Conservation (phyloP, 92 coral and sea anemone genomes). For the Zoanthus solanderi region DNA sequence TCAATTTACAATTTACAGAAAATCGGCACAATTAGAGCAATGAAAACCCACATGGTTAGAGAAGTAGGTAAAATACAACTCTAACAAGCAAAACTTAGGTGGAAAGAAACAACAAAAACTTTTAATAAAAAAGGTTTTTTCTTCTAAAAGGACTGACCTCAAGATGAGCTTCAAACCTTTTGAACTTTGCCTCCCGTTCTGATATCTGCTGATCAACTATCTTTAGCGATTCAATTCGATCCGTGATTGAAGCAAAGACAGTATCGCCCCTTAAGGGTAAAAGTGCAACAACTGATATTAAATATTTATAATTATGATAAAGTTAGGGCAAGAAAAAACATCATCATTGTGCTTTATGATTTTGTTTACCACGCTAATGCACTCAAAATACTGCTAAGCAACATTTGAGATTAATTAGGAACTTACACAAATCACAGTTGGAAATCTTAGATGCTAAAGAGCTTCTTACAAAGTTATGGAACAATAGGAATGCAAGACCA, state of each 20-base stretch:
- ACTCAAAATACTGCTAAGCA: too few species aligned
- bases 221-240: constrained; percentile 84
- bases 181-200: constrained; percentile 77
- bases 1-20: too few species aligned
- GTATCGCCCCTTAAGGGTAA: constrained; percentile 76
- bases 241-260: constrained; percentile 75
- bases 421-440: too few species aligned
- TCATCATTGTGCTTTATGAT: not conserved
- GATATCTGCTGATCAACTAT: constrained; percentile 59
- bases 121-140: not conserved
- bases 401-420: too few species aligned
- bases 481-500: too few species aligned
- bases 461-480: too few species aligned
- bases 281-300: not conserved
- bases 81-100: not conserved
- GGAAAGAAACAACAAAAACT: not conserved
- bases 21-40: not conserved
- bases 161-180: constrained; percentile 73
- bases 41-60: not conserved
- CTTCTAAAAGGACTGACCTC: constrained; percentile 56
- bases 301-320: not conserved
- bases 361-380: too few species aligned
- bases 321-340: not conserved
- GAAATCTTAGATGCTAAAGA: too few species aligned
- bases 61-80: not conserved